Conservation (phyloP, 1,140 invertebrate species). For the Asbolus verrucosus region DNA sequence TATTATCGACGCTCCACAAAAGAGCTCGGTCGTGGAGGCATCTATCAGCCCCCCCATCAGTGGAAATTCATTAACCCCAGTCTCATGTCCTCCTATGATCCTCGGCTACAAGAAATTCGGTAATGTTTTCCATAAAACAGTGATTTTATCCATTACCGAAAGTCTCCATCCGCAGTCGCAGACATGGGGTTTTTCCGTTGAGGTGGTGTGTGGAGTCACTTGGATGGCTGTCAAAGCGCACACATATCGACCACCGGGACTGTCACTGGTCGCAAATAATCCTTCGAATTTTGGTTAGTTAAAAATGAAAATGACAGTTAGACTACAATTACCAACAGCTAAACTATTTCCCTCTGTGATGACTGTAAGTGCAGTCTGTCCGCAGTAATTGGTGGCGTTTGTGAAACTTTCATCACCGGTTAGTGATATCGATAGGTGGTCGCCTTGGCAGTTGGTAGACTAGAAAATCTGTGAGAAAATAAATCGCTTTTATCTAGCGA, state of each 20-base stretch:
- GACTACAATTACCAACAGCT: conserved; percentile 62
- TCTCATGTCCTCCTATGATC: conserved; percentile 73
- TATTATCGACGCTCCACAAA: conserved; percentile 77
- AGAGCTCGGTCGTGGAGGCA: conserved; percentile 59
- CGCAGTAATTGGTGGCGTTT: conserved; percentile 69
- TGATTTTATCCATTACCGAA: conserved; percentile 62
- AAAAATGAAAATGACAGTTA: not conserved
- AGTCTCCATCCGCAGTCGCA: conserved; percentile 72
- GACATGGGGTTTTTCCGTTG: conserved; percentile 37
- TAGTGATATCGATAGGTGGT: conserved; percentile 67
- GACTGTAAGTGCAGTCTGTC: conserved; percentile 64
- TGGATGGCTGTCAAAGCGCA: conserved; percentile 66
- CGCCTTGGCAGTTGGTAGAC: conserved; percentile 60
- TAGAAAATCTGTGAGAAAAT: no score
- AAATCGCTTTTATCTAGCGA: no score
- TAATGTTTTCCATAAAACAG: not conserved
- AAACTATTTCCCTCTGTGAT: conserved; percentile 65
- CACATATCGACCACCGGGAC: conserved; percentile 66
- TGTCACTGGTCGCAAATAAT: conserved; percentile 61
- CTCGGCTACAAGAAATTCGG: conserved; percentile 51
- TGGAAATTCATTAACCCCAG: conserved; percentile 74
- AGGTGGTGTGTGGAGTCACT: conserved; percentile 29
- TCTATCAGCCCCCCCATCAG: conserved; percentile 74
- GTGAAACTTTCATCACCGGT: conserved; percentile 65
- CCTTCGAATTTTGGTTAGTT: conserved; percentile 61